Evolutionary conservation across 2,797 vertebrate genomes (phyloP), one percentile per base, ranked within the genome.

Genomic region (Darevskia mixta): DNA sequence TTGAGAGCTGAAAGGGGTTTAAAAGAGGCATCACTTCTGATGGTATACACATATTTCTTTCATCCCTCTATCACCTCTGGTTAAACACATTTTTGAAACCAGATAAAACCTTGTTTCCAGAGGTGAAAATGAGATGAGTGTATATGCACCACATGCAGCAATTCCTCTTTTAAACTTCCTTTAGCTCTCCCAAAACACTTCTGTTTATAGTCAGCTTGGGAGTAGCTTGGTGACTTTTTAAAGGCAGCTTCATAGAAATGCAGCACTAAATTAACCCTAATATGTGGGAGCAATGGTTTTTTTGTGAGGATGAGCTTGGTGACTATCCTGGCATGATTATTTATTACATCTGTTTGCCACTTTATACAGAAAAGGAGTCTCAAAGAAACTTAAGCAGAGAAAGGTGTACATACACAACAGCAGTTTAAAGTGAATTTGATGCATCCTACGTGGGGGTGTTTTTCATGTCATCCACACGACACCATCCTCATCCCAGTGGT

Each of bases 121-220:
- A 79, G 82, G 55, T 61, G 41, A 85, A 29, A 64, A 77, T 45
- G 38, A 55, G 38, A 64, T 45, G 41, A 64, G 35, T n/a, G 49
- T 72, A 58, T 25, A 49, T 23, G 61, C 81, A 58, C 32, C 29
- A 71, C 83, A 72, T 66, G 35, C 32, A 15, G 18, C 5, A 29
- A 78, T 43, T 83, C 17, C 43, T 27, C 35, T 67, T 83, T 88
- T 66, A 83, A 88, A 76, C 35, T 58, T 23, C n/a, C 27, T 88
- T 78, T 6, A 41, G 58, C 25, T 73, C 64, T 35, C 41, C 80
- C n/a, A 49, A 85, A 73, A 85, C 1, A 25, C 32, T 64, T 10
- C 29, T 79, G 32, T 85, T 43, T 85, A 69, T 85, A 25, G 79
- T 13, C 25, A 75, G 32, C 20, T 67, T 66, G 25, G 41, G 23